Evolutionary conservation across 2,797 vertebrate species (phyloP).

Genomic region (Paratrypauchen microcephalus): DNA sequence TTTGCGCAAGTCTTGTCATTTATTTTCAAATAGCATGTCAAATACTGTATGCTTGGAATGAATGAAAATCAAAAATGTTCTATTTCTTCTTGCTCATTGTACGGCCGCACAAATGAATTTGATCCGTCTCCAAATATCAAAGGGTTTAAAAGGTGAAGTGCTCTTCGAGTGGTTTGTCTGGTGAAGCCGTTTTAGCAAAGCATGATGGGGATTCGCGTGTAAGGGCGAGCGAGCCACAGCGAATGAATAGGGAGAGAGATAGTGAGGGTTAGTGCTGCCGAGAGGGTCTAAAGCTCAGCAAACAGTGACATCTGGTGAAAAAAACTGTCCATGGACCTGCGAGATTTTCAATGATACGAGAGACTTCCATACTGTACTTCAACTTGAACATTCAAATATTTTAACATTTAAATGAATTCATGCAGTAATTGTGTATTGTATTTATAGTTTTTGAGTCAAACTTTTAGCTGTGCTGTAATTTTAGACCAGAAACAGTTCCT

Average conservation of each 20-base stretch:
- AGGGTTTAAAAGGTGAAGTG: constrained; percentile 13
- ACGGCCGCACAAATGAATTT: constrained; percentile 14
- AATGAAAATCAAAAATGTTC: background rate
- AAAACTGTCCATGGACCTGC: background rate
- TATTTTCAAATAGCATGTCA: constrained; percentile 14
- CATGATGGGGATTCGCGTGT: constrained; percentile 42
- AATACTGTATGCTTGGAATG: constrained; percentile 1
- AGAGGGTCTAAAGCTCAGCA: constrained; percentile 42
- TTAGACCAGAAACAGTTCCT: too few species aligned
- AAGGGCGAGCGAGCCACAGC: constrained; percentile 8
- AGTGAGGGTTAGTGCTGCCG: constrained; percentile 15
- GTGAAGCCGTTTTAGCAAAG: constrained; percentile 1
- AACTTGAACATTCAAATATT: too few species aligned
- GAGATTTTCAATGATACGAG: too few species aligned
- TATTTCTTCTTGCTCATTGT: background rate
- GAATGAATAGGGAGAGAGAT: constrained; percentile 16
- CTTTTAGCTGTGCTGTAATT: too few species aligned
- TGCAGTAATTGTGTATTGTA: too few species aligned
- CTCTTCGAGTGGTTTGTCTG: constrained; percentile 31
- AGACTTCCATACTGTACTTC: too few species aligned
- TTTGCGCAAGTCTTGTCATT: background rate
- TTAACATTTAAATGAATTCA: too few species aligned
- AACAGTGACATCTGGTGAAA: constrained; percentile 73
- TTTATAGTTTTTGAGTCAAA: too few species aligned
- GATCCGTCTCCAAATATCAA: constrained; percentile 35